Conservation (phyloP, 2,113 vertebrate genomes). For the Beaufortia kweichowensis region DNA sequence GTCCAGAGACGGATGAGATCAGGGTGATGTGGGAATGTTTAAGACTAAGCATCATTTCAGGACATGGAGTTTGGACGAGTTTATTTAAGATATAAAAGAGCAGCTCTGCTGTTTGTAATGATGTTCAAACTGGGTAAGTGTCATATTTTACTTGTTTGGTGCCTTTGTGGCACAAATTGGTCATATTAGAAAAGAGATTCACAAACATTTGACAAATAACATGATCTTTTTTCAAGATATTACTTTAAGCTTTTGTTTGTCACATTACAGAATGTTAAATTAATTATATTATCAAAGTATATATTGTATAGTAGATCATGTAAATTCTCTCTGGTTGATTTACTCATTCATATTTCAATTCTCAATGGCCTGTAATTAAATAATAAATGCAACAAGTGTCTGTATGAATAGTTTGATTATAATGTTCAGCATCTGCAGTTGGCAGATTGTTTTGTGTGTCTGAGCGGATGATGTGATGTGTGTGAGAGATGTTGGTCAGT, state of each 20-base stretch:
- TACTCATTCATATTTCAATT: background rate
- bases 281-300: too few relatives aligned
- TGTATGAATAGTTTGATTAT: background rate
- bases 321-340: background rate
- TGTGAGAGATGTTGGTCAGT: background rate
- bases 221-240: too few relatives aligned
- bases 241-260: too few relatives aligned
- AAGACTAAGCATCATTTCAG: conserved; percentile 8
- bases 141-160: background rate
- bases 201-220: too few relatives aligned
- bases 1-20: background rate
- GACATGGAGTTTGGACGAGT: conserved; percentile 69
- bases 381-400: conserved; percentile 3
- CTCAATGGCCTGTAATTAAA: background rate
- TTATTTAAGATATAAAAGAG: conserved; percentile 62
- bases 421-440: conserved; percentile 10
- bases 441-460: conserved; percentile 24
- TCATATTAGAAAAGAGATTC: too few relatives aligned
- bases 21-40: conserved; percentile 51
- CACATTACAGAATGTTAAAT: too few relatives aligned
- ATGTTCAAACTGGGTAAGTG: conserved; percentile 74
- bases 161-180: too few relatives aligned
- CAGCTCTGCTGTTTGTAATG: conserved; percentile 66
- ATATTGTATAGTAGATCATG: too few relatives aligned
- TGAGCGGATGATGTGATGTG: conserved; percentile 14